Base-by-base conservation (phyloP, 2,113 vertebrate species). In the Calidris pugnax region DNA sequence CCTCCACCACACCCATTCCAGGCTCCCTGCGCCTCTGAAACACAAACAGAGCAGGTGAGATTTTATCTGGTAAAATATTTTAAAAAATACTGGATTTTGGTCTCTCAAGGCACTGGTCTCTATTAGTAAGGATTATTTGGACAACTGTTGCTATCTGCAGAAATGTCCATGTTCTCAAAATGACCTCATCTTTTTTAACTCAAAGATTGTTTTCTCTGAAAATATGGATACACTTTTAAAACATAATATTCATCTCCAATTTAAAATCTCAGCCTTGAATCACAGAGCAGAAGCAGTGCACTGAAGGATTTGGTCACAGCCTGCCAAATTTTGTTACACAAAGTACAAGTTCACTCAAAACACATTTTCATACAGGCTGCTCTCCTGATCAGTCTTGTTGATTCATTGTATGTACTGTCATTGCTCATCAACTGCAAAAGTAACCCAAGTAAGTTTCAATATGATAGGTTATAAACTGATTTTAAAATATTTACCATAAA, bases 401-500 rank as follows among this genome's bases (percentile, higher is more conserved):
- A 86, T 84, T 90, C 56, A 57, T 89, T 81, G 73, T 64, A 73
- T 73, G 62, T 81, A 60, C 35, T 90, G 85, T 66, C 63, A 72
- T 41, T 90, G 68, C 72, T 94, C 68, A 75, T 77, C 57, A 82
- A 2, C 27, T 86, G 66, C 83, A 84, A 32, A 85, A 92, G 37
- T 35, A 72, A 74, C 51, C 59, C 60, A 60, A 89, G 64, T 41
- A 60, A 81, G 59, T 75, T 51, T 84, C 43, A 27, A 6, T 48
- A 48, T 47, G 45, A 67, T 56, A 80, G 43, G 35, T 77, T 90
- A 86, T 39, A 93, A 94, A 72, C 45, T 17, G 39, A 81, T 92
- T 81, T 68, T 0, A 87, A 93, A 95, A 85, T 94, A 93, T 94
- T 96, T 89, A 87, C 69, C 96, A 28, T 92, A 90, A 94, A 95